Conservation (phyloP, 2,888 invertebrate genomes). For the Volucella inanis region DNA sequence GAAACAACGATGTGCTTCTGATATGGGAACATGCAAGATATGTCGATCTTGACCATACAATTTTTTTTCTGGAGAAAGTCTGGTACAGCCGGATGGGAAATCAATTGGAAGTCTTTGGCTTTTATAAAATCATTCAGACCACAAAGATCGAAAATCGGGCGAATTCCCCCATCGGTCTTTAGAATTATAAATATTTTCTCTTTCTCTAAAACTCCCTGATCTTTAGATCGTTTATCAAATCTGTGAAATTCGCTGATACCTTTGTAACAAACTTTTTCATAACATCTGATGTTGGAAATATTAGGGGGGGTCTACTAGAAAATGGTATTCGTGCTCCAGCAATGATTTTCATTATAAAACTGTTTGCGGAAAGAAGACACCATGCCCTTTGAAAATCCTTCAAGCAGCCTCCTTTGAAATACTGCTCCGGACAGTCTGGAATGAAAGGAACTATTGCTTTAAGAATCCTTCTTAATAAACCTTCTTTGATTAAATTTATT, state of each 20-base stretch:
- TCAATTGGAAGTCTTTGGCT: conserved; percentile 34
- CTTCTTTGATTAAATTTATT: conserved; percentile 12
- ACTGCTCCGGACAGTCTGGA: conserved; percentile 1
- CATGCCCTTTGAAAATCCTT: background rate
- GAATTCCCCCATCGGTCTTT: conserved; percentile 12
- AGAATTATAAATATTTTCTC: conserved; percentile 37
- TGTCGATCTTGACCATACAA: conserved; percentile 44
- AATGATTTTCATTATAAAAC: conserved; percentile 11
- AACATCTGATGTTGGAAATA: background rate
- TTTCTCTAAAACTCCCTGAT: conserved; percentile 6
- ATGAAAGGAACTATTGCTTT: conserved; percentile 10
- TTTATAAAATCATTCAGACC: conserved; percentile 32
- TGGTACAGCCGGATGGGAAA: conserved; percentile 26
- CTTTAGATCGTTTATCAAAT: background rate
- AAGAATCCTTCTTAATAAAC: conserved; percentile 5
- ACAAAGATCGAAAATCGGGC: conserved; percentile 35
- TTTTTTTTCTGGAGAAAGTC: conserved; percentile 41
- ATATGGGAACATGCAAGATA: conserved; percentile 28
- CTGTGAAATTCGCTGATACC: background rate
- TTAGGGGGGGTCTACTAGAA: background rate
- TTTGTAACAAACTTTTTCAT: background rate
- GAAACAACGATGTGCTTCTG: conserved; percentile 23
- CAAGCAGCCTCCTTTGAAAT: background rate
- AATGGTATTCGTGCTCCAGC: background rate
- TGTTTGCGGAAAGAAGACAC: background rate